phyloP scores from a whole-genome alignment of 2,888 invertebrate species.

The Troides aeacus region DNA sequence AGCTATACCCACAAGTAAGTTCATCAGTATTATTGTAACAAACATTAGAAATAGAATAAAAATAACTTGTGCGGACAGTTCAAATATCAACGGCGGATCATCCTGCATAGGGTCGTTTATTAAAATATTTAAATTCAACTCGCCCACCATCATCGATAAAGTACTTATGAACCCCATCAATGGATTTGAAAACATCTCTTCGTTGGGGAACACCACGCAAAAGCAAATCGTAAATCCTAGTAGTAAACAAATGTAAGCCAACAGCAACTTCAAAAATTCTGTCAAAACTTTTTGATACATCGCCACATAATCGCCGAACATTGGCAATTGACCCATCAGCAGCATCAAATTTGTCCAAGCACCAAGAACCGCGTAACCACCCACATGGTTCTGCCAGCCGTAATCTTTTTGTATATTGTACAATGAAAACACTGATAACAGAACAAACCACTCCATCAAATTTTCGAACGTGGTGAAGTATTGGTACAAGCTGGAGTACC shows the following conservation, averaged over 20 bases:
- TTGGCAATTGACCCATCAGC: slow-evolving; percentile 92
- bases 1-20: slow-evolving; percentile 91
- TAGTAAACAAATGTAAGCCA: slow-evolving; percentile 90
- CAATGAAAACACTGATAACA: slow-evolving; percentile 89
- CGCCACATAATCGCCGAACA: slow-evolving; percentile 93
- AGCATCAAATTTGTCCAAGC: slow-evolving; percentile 94
- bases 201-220: slow-evolving; percentile 91
- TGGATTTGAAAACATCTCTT: slow-evolving; percentile 90
- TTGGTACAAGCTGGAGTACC: slow-evolving; percentile 87
- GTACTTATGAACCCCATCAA: slow-evolving; percentile 91
- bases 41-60: slow-evolving; percentile 90
- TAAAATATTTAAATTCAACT: slow-evolving; percentile 86
- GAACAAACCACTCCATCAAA: slow-evolving; percentile 92
- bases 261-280: slow-evolving; percentile 89
- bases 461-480: slow-evolving; percentile 92
- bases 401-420: slow-evolving; percentile 89
- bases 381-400: slow-evolving; percentile 92
- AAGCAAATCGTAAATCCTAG: slow-evolving; percentile 93
- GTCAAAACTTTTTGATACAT: slow-evolving; percentile 93
- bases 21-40: slow-evolving; percentile 92
- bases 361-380: slow-evolving; percentile 90
- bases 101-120: slow-evolving; percentile 85
- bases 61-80: slow-evolving; percentile 89
- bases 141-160: slow-evolving; percentile 93
- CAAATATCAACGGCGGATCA: slow-evolving; percentile 86